Evolutionary conservation across 2,888 invertebrate species (phyloP).

Genomic region (Pterostichus madidus): DNA sequence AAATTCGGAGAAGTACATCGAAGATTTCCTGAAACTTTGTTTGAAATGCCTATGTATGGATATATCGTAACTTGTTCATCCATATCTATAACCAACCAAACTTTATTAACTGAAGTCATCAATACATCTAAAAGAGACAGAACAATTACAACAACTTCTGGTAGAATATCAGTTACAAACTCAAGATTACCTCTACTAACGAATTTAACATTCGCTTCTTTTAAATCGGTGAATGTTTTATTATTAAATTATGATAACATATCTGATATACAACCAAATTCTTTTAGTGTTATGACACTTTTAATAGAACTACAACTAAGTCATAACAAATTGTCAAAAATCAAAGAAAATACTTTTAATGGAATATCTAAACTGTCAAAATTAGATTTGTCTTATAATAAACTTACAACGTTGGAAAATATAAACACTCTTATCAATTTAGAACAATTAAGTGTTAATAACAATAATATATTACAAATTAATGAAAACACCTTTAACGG

Average conservation of each 20-base stretch:
- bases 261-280: constrained; percentile 30
- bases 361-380: neutral
- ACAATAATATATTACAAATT: neutral
- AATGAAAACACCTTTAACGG: neutral
- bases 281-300: neutral
- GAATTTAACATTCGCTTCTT: neutral
- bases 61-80: no score
- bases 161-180: no score
- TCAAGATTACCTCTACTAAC: neutral
- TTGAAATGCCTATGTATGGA: no score
- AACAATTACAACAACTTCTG: no score
- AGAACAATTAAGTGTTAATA: neutral
- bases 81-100: no score
- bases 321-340: neutral
- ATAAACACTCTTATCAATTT: neutral
- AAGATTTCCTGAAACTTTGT: no score
- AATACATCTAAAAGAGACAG: no score
- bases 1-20: neutral
- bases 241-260: constrained; percentile 52
- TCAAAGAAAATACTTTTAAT: neutral
- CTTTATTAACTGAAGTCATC: no score
- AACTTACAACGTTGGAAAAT: neutral
- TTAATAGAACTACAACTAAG: neutral
- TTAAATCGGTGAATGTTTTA: neutral
- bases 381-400: constrained; percentile 22